These are phyloP conservation scores for Pristiophorus japonicus DNA, from an alignment of 2,113 vertebrate species.

Conservation along the genomic window DNA sequence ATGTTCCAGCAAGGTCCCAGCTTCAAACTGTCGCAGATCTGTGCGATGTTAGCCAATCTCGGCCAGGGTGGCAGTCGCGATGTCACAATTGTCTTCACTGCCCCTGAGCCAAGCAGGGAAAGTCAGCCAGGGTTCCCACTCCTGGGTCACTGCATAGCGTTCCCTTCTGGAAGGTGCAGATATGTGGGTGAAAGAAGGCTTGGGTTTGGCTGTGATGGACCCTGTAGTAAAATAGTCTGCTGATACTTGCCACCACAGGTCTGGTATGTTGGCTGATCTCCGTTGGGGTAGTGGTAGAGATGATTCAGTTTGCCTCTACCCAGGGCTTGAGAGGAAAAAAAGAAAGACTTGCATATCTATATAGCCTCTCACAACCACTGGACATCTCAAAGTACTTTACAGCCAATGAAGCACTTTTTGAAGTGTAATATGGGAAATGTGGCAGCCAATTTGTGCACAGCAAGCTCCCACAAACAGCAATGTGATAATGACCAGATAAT, in stretches of 20 bases:
- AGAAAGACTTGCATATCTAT: too few relatives aligned
- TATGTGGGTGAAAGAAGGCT: background rate
- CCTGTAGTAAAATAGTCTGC: background rate
- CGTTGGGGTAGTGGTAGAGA: background rate
- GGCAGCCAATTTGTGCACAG: too few relatives aligned
- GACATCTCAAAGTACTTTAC: too few relatives aligned
- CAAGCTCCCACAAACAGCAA: too few relatives aligned
- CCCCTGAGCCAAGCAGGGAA: background rate
- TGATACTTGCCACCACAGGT: background rate
- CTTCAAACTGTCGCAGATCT: background rate
- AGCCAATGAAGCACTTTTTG: too few relatives aligned
- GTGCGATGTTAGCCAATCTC: background rate
- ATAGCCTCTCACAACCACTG: too few relatives aligned
- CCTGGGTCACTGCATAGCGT: background rate
- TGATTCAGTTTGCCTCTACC: background rate
- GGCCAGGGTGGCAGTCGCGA: background rate
- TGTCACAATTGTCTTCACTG: background rate
- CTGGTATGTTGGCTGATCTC: background rate
- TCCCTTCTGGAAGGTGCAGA: background rate
- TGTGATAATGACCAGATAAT: too few relatives aligned
- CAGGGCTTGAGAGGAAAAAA: background rate
- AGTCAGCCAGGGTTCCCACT: background rate
- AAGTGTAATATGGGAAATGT: too few relatives aligned
- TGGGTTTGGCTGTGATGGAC: background rate
- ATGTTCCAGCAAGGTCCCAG: background rate